Conservation (phyloP, 2,113 vertebrate genomes). For the Eolophus roseicapilla region DNA sequence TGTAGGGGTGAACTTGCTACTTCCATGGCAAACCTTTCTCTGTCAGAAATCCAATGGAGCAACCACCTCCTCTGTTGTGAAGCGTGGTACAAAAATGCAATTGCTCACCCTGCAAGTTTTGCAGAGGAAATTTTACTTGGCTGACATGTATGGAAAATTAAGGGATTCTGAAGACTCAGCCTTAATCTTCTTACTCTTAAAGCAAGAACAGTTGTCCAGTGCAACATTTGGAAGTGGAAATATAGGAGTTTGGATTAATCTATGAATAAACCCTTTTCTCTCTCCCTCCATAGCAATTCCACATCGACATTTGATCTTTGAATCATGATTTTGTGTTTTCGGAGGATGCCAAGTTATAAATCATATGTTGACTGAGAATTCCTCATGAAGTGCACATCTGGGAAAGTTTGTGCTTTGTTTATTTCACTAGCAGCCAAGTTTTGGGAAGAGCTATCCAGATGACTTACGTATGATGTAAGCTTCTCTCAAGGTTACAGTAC, state of each 20-base stretch:
- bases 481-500: not conserved
- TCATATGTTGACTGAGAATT: not conserved
- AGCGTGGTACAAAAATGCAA: not conserved
- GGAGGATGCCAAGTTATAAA: constrained; percentile 20
- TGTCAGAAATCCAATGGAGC: not conserved
- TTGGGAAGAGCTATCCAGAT: not conserved
- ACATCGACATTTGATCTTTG: not conserved
- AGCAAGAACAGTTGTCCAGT: not conserved
- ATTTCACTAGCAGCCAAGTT: not conserved
- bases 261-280: not conserved
- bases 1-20: not conserved
- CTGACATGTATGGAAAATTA: not conserved
- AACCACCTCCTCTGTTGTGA: not conserved
- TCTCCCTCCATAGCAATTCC: not conserved
- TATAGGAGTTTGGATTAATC: not conserved
- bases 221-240: not conserved
- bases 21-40: not conserved
- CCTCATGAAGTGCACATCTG: constrained; percentile 8
- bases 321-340: constrained; percentile 11
- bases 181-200: not conserved
- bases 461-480: not conserved
- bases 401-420: constrained; percentile 41
- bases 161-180: not conserved
- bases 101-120: not conserved
- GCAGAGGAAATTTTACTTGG: not conserved